phyloP scores from a whole-genome alignment of 1,140 invertebrate species.

The Drosophila kohkoa region DNA sequence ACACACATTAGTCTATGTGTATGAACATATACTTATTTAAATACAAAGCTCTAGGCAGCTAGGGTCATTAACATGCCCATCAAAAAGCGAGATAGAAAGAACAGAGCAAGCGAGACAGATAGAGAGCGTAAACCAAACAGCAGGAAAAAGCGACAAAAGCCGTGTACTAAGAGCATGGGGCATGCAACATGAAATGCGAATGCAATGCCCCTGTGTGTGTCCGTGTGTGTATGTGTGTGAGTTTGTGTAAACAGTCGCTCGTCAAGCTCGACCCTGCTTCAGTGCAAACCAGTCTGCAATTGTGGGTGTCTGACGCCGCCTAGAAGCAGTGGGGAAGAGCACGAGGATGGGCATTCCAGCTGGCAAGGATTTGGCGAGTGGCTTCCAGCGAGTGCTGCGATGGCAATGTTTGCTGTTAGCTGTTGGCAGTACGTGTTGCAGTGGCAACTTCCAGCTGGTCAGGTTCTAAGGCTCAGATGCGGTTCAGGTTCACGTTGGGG shows the following conservation, averaged over 20 bases:
- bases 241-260: conserved; percentile 43
- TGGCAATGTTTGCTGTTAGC: conserved; percentile 13
- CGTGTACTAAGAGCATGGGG: conserved; percentile 19
- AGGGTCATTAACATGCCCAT: conserved; percentile 79
- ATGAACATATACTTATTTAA: conserved; percentile 28
- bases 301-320: conserved; percentile 67
- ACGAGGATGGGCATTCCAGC: background rate
- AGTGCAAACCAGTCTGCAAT: conserved; percentile 64
- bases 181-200: conserved; percentile 30
- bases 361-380: conserved; percentile 33
- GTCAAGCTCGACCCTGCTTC: conserved; percentile 53
- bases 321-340: background rate
- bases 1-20: background rate
- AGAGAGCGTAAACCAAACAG: conserved; percentile 23
- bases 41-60: conserved; percentile 66
- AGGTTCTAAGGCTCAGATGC: conserved; percentile 3
- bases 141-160: conserved; percentile 64
- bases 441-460: conserved; percentile 22
- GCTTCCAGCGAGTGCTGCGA: background rate
- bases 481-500: conserved; percentile 14
- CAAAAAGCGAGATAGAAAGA: conserved; percentile 9
- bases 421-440: conserved; percentile 40
- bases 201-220: conserved; percentile 26
- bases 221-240: background rate
- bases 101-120: background rate